These are phyloP conservation scores for Dreissena polymorpha DNA, from an alignment of 1,140 invertebrate species.

Conservation along the genomic window DNA sequence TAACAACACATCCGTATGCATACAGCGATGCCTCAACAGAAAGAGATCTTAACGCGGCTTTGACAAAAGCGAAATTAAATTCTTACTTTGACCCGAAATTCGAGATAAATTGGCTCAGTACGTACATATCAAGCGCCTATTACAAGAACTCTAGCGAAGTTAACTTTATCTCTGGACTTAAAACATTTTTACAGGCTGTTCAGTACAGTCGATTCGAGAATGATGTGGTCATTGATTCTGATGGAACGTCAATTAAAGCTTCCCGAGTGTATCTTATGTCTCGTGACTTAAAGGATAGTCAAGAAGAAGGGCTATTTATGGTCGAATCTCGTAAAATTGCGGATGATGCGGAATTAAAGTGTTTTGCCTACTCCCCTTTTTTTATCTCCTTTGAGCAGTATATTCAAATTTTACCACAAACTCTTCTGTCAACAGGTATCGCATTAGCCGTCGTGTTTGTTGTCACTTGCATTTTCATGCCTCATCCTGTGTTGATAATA, in stretches of 20 bases:
- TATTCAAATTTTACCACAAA: constrained; percentile 95
- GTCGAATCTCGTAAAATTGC: constrained; percentile 62
- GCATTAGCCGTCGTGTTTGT: constrained; percentile 97
- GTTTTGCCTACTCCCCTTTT: constrained; percentile 62
- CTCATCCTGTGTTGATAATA: constrained; percentile 94
- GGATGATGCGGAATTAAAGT: constrained; percentile 56
- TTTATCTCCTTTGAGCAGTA: constrained; percentile 84
- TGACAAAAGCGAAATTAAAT: constrained; percentile 27
- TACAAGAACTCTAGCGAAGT: constrained; percentile 25
- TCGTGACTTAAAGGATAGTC: constrained; percentile 47
- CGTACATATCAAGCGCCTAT: constrained; percentile 18
- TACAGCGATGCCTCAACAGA: constrained; percentile 33
- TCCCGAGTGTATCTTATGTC: constrained; percentile 66
- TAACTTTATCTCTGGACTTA: constrained; percentile 35
- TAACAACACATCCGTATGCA: constrained; percentile 15
- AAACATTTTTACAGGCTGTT: constrained; percentile 81
- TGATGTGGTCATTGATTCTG: constrained; percentile 92
- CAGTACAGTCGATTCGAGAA: constrained; percentile 82
- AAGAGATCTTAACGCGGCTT: constrained; percentile 22
- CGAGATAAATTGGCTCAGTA: constrained; percentile 51
- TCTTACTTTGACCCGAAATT: constrained; percentile 27
- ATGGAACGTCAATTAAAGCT: constrained; percentile 88
- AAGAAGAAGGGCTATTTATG: constrained; percentile 64
- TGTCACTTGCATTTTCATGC: constrained; percentile 97
- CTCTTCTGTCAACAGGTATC: constrained; percentile 94